Conservation (phyloP, 1,140 invertebrate species). For the Eupeodes corollae region DNA sequence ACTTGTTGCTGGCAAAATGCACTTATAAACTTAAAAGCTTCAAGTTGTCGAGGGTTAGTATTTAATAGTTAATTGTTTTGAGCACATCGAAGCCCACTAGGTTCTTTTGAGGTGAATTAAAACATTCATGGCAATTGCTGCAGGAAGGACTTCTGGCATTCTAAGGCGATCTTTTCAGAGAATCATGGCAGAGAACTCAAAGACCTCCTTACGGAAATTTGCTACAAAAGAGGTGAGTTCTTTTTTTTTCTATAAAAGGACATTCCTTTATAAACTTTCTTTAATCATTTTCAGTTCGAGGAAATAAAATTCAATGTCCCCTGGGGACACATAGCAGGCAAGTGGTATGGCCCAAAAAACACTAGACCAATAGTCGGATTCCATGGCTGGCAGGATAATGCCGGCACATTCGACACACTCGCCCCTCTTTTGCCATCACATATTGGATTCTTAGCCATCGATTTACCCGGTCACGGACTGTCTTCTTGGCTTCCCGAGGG, state of each 20-base stretch:
- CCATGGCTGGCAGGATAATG: constrained; percentile 70
- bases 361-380: constrained; percentile 53
- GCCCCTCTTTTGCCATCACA: constrained; percentile 49
- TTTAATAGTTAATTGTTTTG: no score
- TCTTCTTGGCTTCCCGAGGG: constrained; percentile 54
- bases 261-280: not conserved
- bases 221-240: not conserved
- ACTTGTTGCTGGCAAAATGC: no score
- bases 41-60: no score
- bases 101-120: no score
- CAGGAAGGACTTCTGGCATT: no score
- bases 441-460: constrained; percentile 52
- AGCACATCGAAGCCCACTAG: no score
- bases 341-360: constrained; percentile 54
- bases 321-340: constrained; percentile 54
- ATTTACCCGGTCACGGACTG: constrained; percentile 58
- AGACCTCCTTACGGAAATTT: not conserved
- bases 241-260: not conserved
- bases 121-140: no score
- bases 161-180: not conserved
- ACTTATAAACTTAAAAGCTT: no score
- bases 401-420: constrained; percentile 58
- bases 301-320: constrained; percentile 53
- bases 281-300: constrained; percentile 35
- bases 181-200: not conserved